phyloP scores from a whole-genome alignment of 1,140 invertebrate genomes.

The Conus betulinus region DNA sequence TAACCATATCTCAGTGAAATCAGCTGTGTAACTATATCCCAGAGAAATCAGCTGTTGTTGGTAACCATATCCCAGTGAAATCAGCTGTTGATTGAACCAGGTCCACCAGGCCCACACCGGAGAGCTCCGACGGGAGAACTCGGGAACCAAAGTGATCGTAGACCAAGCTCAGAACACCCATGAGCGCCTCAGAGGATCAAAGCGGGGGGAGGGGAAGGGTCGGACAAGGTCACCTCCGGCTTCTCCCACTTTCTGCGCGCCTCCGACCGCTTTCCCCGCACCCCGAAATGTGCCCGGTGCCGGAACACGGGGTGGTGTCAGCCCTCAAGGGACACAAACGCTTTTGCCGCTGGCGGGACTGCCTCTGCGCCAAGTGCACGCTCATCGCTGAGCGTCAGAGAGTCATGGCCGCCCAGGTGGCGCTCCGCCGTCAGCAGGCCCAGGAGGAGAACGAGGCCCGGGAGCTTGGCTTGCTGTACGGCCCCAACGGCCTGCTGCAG shows the following conservation, averaged over 20 bases:
- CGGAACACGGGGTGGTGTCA: constrained; percentile 96
- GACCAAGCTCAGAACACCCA: background rate
- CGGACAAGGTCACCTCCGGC: background rate
- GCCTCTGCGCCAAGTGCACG: constrained; percentile 92
- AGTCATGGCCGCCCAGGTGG: constrained; percentile 96
- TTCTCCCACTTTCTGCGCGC: constrained; percentile 80
- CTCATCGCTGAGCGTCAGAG: constrained; percentile 95
- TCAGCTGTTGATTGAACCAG: background rate
- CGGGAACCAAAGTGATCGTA: background rate
- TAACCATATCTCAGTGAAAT: background rate
- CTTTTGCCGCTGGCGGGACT: constrained; percentile 84
- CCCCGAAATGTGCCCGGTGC: constrained; percentile 96
- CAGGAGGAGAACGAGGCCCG: constrained; percentile 98
- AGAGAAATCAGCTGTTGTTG: background rate
- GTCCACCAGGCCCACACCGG: background rate
- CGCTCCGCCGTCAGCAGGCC: constrained; percentile 76
- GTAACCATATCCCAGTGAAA: background rate
- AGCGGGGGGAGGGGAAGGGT: background rate
- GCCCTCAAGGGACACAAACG: constrained; percentile 96
- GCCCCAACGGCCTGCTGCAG: constrained; percentile 75
- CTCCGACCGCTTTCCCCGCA: constrained; percentile 91
- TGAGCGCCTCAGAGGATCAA: background rate
- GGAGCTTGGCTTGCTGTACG: constrained; percentile 92
- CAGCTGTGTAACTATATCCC: no score
- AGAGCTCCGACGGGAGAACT: background rate